A percentile compares a stretch with the other conserved stretches of the same genome.
These are phyloP conservation scores for Spilogale gracilis DNA, from an alignment of 2,113 vertebrate genomes.

Conservation along the genomic window DNA sequence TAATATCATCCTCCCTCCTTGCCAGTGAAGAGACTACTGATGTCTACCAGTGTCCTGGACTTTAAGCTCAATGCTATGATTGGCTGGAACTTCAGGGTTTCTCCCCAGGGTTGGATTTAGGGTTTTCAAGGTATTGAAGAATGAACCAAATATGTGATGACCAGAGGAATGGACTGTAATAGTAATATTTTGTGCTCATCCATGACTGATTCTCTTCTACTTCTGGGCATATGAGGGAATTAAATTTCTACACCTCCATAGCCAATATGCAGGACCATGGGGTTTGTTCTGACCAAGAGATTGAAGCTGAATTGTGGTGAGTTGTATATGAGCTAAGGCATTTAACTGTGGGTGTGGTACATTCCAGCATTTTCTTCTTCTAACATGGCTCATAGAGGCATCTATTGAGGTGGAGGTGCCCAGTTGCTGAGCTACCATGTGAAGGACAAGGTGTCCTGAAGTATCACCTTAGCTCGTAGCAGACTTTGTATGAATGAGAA, in stretches of 20 bases:
- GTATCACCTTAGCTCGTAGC: neutral
- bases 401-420: neutral
- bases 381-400: neutral
- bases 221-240: neutral
- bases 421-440: neutral
- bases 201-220: neutral
- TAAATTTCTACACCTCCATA: neutral
- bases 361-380: neutral
- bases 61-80: neutral
- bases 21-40: neutral
- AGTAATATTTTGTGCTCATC: neutral
- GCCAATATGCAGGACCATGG: neutral
- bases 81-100: neutral
- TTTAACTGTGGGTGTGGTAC: neutral
- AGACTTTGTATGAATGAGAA: neutral
- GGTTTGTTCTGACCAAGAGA: neutral
- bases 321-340: neutral
- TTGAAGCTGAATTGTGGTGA: neutral
- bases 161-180: neutral
- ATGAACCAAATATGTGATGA: neutral
- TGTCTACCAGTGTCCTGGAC: neutral
- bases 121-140: neutral
- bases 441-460: neutral
- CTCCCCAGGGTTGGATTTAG: neutral
- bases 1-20: neutral